Percentiles rank a stretch among this genome's conserved stretches.
Evolutionary conservation across 1,140 invertebrate genomes (phyloP).

Genomic region (Drosophila tsacasi): DNA sequence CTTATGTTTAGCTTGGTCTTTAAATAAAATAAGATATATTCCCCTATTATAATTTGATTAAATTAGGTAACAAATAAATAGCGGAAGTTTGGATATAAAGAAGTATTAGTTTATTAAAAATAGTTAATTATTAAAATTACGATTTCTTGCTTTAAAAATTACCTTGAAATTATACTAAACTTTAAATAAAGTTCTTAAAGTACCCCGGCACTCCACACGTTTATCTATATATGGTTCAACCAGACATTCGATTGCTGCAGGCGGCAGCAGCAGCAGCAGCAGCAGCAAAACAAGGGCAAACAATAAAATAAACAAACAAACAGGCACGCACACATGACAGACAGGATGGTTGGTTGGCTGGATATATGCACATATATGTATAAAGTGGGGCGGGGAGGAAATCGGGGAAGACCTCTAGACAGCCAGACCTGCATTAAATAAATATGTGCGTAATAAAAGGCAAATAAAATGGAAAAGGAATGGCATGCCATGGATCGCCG

Average conservation of each 20-base stretch:
- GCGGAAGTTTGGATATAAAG: no score
- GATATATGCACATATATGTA: background rate
- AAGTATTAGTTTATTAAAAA: background rate
- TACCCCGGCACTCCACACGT: background rate
- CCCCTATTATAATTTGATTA: no score
- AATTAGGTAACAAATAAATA: background rate
- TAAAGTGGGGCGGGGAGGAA: background rate
- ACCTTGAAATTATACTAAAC: background rate
- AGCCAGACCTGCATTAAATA: constrained; percentile 60
- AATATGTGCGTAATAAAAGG: constrained; percentile 65
- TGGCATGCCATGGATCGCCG: constrained; percentile 4
- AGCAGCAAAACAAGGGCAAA: constrained; percentile 53
- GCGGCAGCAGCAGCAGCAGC: constrained; percentile 9
- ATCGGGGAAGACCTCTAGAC: constrained; percentile 26
- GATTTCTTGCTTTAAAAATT: background rate
- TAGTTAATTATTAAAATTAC: background rate
- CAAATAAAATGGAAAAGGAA: constrained; percentile 44
- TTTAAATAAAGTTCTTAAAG: constrained; percentile 2
- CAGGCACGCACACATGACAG: constrained; percentile 50
- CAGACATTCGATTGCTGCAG: constrained; percentile 49
- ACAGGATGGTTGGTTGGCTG: constrained; percentile 21
- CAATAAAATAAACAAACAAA: constrained; percentile 59
- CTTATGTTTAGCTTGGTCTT: background rate
- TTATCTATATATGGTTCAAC: constrained; percentile 11
- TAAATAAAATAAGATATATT: background rate